phyloP scores from a whole-genome alignment of 2,797 vertebrate species.

The Limosa lapponica region DNA sequence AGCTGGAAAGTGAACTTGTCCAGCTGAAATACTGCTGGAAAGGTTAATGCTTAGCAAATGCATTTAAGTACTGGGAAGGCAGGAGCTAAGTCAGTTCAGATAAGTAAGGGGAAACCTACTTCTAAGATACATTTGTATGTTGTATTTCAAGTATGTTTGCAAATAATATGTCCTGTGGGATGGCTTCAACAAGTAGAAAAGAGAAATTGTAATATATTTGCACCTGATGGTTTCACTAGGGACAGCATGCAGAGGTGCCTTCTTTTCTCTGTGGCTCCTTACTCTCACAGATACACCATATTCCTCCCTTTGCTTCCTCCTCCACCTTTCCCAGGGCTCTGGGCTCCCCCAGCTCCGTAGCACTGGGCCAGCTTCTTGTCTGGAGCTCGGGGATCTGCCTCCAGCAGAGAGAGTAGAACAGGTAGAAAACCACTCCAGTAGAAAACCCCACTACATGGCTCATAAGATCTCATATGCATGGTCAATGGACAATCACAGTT shows the following conservation, averaged over 20 bases:
- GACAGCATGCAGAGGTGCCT: not conserved
- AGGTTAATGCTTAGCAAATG: not conserved
- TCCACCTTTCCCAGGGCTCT: not conserved
- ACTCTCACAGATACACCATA: not conserved
- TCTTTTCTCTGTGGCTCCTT: not conserved
- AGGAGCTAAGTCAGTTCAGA: not conserved
- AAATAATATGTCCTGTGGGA: not conserved
- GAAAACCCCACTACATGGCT: not conserved
- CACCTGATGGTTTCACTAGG: not conserved
- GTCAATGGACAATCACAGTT: not conserved
- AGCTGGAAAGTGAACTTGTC: not conserved
- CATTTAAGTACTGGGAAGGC: not conserved
- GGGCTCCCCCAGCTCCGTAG: not conserved
- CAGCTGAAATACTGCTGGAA: not conserved
- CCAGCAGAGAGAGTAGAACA: not conserved
- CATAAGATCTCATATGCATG: not conserved
- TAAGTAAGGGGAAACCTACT: not conserved
- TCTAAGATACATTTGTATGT: not conserved
- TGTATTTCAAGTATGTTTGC: not conserved
- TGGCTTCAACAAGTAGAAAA: not conserved
- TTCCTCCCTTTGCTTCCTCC: not conserved
- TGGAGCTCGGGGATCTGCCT: not conserved
- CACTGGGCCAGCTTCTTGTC: not conserved
- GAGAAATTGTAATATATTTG: not conserved
- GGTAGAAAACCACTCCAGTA: not conserved